Evolutionary conservation across 1,140 invertebrate species (phyloP), one percentile per base, ranked within the genome.

Genomic region (Chironomus striatipennis): DNA sequence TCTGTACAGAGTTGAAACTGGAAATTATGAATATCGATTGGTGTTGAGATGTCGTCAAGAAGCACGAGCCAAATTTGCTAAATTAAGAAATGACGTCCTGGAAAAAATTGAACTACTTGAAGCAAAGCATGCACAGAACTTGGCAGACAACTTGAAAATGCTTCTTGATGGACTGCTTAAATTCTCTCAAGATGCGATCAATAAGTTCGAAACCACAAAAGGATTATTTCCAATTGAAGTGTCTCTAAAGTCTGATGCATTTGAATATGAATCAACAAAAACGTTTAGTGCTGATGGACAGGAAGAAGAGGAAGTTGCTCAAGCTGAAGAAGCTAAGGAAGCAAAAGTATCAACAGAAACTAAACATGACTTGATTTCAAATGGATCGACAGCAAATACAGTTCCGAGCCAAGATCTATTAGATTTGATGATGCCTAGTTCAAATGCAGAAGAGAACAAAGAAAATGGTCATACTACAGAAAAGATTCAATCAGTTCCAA

Each of bases 1-100:
- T 0, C 83, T 99, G 15, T 99, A 99, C 82, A 86, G 98, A 64
- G 94, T 99, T 0, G 97, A 99, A 84, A 99, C 98, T 7, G 97
- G 97, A 74, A 99, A 99, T 83, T 99, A 99, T 85, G 97, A 99
- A 83, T 99, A 99, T 81, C 90, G 97, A 88, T 83, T 99, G 74
- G 91, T 99, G 57, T 83, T 99, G 7, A 87, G 97, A 74, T 99
- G 97, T 85, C 88, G 98, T 42, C 97, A 99, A 86, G 93, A 98
- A 77, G 97, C 97, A 0, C 84, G 97, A 75, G 84, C 86, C 0
- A 89, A 91, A 79, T 99, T 99, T 85, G 96, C 96, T 15, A 92
- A 94, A 78, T 85, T 98, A 24, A 85, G 98, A 73, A 92, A 94
- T 0, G 97, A 99, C 84, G 97, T 99, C 0, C 84, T 98, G 6